phyloP scores from a whole-genome alignment of 2,888 invertebrate species.

The Pocota personata region DNA sequence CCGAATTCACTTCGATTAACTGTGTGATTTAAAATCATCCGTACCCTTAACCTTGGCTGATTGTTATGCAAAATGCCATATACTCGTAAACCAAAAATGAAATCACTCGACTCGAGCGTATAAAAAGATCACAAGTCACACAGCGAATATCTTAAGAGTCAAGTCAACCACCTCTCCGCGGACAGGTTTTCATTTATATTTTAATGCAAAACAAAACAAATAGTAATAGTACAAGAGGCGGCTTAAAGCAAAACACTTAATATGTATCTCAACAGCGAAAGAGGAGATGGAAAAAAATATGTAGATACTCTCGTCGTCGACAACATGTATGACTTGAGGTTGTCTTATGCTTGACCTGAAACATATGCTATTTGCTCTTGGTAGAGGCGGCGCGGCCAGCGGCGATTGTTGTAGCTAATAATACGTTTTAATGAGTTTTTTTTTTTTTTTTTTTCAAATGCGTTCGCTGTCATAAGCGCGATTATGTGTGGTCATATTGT shows the following conservation, averaged over 20 bases:
- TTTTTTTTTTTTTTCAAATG: conserved; percentile 26
- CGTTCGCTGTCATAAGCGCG: conserved; percentile 14
- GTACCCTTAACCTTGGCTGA: conserved; percentile 63
- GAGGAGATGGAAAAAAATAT: conserved; percentile 16
- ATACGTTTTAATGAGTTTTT: conserved; percentile 51
- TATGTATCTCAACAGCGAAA: conserved; percentile 33
- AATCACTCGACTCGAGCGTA: conserved; percentile 49
- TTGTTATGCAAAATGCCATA: conserved; percentile 60
- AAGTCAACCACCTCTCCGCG: conserved; percentile 66
- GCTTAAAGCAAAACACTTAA: conserved; percentile 50
- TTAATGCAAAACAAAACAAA: conserved; percentile 67
- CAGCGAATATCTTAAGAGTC: conserved; percentile 16
- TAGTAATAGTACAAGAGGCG: conserved; percentile 12
- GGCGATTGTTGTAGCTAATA: conserved; percentile 31
- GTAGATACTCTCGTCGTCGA: conserved; percentile 9
- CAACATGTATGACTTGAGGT: conserved; percentile 35
- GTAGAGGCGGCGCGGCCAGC: conserved; percentile 18
- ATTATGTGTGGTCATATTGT: conserved; percentile 17
- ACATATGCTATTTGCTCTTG: conserved; percentile 32
- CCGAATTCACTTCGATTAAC: conserved; percentile 1
- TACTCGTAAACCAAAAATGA: conserved; percentile 40
- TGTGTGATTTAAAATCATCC: conserved; percentile 3
- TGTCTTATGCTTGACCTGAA: conserved; percentile 62
- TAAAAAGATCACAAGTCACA: conserved; percentile 44
- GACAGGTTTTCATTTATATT: conserved; percentile 48